Percentiles rank a stretch among this genome's conserved stretches.
These are phyloP conservation scores for Osmerus mordax DNA, from an alignment of 2,113 vertebrate genomes.

Conservation along the genomic window DNA sequence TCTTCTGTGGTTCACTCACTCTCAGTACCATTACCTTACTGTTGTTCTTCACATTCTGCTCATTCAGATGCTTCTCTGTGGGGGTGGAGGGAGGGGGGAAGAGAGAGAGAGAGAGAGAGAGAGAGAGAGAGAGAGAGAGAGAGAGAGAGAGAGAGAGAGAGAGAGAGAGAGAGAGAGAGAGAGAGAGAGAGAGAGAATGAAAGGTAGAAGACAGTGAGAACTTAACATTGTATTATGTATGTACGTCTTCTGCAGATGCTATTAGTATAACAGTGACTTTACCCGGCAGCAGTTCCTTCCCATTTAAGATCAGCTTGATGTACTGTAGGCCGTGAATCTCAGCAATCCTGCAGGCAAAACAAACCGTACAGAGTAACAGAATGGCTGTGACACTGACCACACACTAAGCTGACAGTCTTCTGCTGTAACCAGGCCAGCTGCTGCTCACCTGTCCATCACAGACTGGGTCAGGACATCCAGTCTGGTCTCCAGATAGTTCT, in stretches of 20 bases:
- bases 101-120: too few species aligned
- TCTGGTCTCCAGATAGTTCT: slow-evolving; percentile 76
- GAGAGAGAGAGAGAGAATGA: too few species aligned
- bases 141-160: too few species aligned
- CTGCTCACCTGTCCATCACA: slow-evolving; percentile 82
- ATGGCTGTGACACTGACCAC: neutral
- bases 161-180: too few species aligned
- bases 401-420: neutral
- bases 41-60: slow-evolving; percentile 87
- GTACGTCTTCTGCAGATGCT: neutral
- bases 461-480: slow-evolving; percentile 81
- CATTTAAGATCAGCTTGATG: slow-evolving; percentile 71
- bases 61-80: slow-evolving; percentile 78
- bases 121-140: too few species aligned
- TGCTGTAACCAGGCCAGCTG: neutral
- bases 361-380: neutral
- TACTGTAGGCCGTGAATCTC: slow-evolving; percentile 48
- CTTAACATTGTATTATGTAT: too few species aligned
- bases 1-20: slow-evolving; percentile 77
- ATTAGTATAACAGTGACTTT: slow-evolving; percentile 18
- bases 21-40: slow-evolving; percentile 88
- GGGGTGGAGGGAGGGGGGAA: neutral
- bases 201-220: too few species aligned
- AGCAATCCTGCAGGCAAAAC: slow-evolving; percentile 54
- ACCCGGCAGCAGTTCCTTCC: slow-evolving; percentile 63